These are phyloP conservation scores for Platycheirus albimanus DNA, from an alignment of 2,888 invertebrate species.

Conservation along the genomic window DNA sequence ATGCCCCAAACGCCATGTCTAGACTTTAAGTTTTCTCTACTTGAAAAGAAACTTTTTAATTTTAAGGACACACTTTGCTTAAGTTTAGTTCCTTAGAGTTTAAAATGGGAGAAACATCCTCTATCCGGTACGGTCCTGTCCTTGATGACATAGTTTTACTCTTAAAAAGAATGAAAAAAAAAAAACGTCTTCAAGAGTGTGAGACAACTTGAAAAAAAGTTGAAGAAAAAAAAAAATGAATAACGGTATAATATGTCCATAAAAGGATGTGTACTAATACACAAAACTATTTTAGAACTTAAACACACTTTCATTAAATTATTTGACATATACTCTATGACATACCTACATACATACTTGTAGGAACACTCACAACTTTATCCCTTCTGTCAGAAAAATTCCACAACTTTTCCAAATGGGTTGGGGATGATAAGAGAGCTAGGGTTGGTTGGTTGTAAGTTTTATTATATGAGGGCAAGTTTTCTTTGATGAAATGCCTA, in stretches of 20 bases:
- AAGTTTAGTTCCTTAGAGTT: conserved; percentile 10
- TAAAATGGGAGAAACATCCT: conserved; percentile 2
- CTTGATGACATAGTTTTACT: conserved; percentile 30
- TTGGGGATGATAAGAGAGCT: background rate
- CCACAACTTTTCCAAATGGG: conserved; percentile 2
- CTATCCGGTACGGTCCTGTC: background rate
- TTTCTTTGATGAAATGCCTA: conserved; percentile 55
- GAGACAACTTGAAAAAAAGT: conserved; percentile 10
- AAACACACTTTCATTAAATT: conserved; percentile 59
- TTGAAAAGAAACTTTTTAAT: conserved; percentile 34
- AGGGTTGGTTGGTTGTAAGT: background rate
- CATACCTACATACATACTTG: background rate
- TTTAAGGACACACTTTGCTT: conserved; percentile 27
- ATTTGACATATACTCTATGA: conserved; percentile 33
- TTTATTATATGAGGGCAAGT: conserved; percentile 24
- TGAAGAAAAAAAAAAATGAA: conserved; percentile 1
- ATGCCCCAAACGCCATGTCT: conserved; percentile 23
- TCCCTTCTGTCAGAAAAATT: conserved; percentile 28
- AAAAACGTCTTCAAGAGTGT: background rate
- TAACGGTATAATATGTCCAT: no score
- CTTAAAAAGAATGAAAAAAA: background rate
- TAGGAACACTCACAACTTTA: background rate
- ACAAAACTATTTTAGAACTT: conserved; percentile 52
- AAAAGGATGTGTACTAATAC: background rate
- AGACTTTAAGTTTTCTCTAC: conserved; percentile 31